These are phyloP conservation scores for Eledona agricola DNA, from an alignment of 2,888 invertebrate genomes.

Conservation along the genomic window DNA sequence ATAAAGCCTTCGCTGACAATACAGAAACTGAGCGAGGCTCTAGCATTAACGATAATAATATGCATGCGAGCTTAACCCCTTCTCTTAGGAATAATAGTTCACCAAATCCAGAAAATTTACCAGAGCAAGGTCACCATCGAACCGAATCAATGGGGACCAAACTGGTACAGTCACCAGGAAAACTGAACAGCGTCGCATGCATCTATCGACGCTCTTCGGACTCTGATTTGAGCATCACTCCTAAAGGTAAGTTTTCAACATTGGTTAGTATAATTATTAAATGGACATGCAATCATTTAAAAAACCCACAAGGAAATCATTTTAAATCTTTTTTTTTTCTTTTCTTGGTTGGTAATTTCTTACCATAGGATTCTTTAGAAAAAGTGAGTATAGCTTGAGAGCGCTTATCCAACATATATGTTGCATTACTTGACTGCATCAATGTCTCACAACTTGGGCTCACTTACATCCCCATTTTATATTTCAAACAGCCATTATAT, in stretches of 20 bases:
- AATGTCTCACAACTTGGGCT: slow-evolving; percentile 29
- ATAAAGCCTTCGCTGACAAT: slow-evolving; percentile 51
- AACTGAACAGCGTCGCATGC: slow-evolving; percentile 60
- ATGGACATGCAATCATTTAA: slow-evolving; percentile 9
- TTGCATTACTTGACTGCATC: slow-evolving; percentile 43
- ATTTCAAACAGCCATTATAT: slow-evolving; percentile 30
- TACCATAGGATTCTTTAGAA: slow-evolving; percentile 66
- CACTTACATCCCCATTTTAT: slow-evolving; percentile 25
- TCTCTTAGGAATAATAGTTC: slow-evolving; percentile 57
- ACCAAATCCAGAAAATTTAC: slow-evolving; percentile 50
- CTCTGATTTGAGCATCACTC: slow-evolving; percentile 91
- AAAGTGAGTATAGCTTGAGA: slow-evolving; percentile 68
- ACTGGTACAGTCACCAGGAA: slow-evolving; percentile 67
- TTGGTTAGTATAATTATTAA: not conserved
- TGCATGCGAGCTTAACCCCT: slow-evolving; percentile 60
- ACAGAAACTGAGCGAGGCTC: slow-evolving; percentile 57
- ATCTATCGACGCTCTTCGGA: slow-evolving; percentile 88
- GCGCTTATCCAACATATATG: slow-evolving; percentile 44
- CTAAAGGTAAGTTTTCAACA: slow-evolving; percentile 76
- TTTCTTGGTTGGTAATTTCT: slow-evolving; percentile 35
- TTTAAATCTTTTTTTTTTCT: slow-evolving; percentile 34
- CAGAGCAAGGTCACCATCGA: slow-evolving; percentile 58
- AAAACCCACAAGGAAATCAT: slow-evolving; percentile 28
- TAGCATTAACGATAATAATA: slow-evolving; percentile 54
- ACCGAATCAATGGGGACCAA: slow-evolving; percentile 68